Evolutionary conservation across 2,797 vertebrate species (phyloP), one percentile per base, ranked within the genome.

Genomic region (Lepilemur septentrionalis): DNA sequence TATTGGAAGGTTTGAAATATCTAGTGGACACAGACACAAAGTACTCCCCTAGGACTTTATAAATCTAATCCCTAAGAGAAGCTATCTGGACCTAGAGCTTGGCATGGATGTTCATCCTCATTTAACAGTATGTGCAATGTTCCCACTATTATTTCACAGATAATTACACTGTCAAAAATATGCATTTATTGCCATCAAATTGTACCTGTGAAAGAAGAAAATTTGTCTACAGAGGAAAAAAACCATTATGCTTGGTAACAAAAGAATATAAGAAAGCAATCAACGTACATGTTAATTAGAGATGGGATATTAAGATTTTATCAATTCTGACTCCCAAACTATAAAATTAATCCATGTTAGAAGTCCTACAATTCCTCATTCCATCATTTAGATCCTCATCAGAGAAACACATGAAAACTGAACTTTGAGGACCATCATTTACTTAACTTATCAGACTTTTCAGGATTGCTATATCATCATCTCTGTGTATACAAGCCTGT

Each of bases 401-500:
- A 72, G 35, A 70, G 9, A 81, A 50, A 67, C 6, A n/a, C 4
- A 46, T 22, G 32, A 76, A 95, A 86, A 72, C 7, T 23, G 7
- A 91, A 63, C 61, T 55, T 43, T 76, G 23, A 65, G 9, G 4
- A 30, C 52, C 30, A 73, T 35, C 52, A 75, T 92, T 91, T 67
- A 73, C 22, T 10, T 43, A 84, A 87, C 15, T 38, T 38, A 69
- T 50, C 2, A 89, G 32, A 41, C 2, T 32, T 85, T 89, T 84
- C 52, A 97, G 28, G 72, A 65, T 88, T 48, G 83, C 50, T 93
- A 23, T 55, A 35, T 75, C 81, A 93, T 90, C 28, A 89, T 75
- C 14, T 83, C 57, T 69, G 10, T 67, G 12, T 67, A 92, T 32
- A 87, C 9, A 70, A 93, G n/a, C 13, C 35, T 92, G 7, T 69